Conservation (phyloP, 2,113 vertebrate genomes). For the Antechinus flavipes region DNA sequence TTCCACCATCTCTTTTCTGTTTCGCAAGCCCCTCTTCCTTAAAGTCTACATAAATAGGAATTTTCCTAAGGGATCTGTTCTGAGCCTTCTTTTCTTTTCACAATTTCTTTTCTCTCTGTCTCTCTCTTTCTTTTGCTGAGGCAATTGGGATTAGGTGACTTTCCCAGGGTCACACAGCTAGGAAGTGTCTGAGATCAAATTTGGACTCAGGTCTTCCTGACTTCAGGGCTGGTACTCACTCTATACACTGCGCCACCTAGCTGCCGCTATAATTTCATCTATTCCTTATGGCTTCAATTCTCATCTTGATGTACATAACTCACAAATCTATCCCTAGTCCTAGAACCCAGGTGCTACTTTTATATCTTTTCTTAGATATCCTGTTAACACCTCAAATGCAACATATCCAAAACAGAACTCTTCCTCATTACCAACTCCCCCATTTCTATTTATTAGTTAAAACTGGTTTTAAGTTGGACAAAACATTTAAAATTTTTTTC, state of each 20-base stretch:
- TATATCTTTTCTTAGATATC: not conserved
- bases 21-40: not conserved
- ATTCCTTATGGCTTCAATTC: not conserved
- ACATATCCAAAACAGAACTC: not conserved
- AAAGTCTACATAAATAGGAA: not conserved
- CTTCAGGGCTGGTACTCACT: too few relatives aligned
- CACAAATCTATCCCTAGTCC: not conserved
- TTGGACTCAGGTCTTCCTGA: too few relatives aligned
- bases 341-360: not conserved
- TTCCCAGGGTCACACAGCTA: too few relatives aligned
- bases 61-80: not conserved
- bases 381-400: not conserved
- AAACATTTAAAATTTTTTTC: not conserved
- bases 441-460: not conserved
- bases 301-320: not conserved
- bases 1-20: not conserved
- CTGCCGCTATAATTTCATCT: too few relatives aligned
- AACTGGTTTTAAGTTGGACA: not conserved
- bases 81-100: not conserved
- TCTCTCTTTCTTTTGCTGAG: too few relatives aligned
- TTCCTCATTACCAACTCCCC: not conserved
- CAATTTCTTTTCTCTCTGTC: not conserved
- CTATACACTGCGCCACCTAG: too few relatives aligned
- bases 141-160: too few relatives aligned
- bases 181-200: too few relatives aligned